Conservation (phyloP, 1,140 invertebrate genomes). For the Drosophila lini region DNA sequence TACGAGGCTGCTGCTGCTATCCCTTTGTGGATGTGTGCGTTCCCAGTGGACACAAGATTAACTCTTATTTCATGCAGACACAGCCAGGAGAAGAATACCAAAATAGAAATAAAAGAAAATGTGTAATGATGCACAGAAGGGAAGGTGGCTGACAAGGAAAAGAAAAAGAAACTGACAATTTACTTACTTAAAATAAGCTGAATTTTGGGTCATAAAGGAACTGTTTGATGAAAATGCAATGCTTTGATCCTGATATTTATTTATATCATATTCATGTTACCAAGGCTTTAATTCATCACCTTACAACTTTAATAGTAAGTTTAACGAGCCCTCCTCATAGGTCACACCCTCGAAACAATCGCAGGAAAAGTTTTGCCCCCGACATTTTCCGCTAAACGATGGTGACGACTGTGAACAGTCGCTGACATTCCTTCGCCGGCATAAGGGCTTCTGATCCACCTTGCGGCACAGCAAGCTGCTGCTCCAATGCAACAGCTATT, state of each 20-base stretch:
- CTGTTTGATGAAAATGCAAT: neutral
- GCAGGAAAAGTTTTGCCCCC: conserved; percentile 45
- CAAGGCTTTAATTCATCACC: neutral
- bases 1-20: conserved; percentile 1
- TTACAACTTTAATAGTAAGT: neutral
- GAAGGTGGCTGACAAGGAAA: neutral
- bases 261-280: neutral
- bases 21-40: conserved; percentile 2
- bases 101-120: conserved; percentile 2
- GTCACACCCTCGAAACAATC: neutral
- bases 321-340: neutral
- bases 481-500: conserved; percentile 67
- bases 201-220: neutral
- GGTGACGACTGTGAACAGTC: conserved; percentile 54
- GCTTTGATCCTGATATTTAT: neutral
- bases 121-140: conserved; percentile 4
- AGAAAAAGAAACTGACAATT: neutral
- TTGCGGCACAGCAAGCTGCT: conserved; percentile 10
- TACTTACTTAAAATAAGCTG: neutral
- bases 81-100: conserved; percentile 1
- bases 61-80: conserved; percentile 15
- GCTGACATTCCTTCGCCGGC: conserved; percentile 42
- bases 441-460: conserved; percentile 29
- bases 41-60: conserved; percentile 19
- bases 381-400: conserved; percentile 56